Conservation (phyloP, 2,797 vertebrate genomes). For the Sebastes melanostomus region DNA sequence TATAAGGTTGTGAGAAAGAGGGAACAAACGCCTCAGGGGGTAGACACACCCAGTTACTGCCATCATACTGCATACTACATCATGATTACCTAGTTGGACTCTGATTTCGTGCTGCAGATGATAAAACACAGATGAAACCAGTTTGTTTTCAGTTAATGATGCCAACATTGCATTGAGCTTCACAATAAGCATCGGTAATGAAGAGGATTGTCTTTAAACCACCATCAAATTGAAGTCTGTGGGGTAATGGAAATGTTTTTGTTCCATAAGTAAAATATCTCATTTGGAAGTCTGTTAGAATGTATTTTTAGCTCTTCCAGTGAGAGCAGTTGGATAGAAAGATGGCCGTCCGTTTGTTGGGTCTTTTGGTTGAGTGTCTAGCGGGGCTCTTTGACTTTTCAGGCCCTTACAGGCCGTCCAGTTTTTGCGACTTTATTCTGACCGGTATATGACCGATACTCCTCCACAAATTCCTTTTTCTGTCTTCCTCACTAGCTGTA, state of each 20-base stretch:
- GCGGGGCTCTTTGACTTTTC: background rate
- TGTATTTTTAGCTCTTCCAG: constrained; percentile 24
- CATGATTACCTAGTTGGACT: background rate
- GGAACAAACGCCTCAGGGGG: background rate
- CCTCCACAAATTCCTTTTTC: background rate
- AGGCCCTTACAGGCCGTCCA: background rate
- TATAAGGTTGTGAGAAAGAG: background rate
- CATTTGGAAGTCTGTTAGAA: background rate
- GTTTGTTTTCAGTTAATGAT: background rate
- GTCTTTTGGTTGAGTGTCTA: background rate
- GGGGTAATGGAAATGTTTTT: background rate
- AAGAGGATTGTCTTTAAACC: background rate
- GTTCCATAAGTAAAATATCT: background rate
- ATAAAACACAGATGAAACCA: background rate
- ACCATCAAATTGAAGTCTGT: background rate
- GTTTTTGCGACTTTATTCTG: background rate
- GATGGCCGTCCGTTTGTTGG: background rate
- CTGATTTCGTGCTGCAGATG: background rate
- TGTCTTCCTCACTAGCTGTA: background rate
- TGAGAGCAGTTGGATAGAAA: background rate
- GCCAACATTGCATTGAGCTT: background rate
- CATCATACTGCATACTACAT: background rate
- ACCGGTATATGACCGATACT: background rate
- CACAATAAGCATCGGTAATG: background rate
- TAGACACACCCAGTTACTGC: constrained; percentile 37